Conservation (phyloP, 2,113 vertebrate species). For the Cyanoliseus patagonus region DNA sequence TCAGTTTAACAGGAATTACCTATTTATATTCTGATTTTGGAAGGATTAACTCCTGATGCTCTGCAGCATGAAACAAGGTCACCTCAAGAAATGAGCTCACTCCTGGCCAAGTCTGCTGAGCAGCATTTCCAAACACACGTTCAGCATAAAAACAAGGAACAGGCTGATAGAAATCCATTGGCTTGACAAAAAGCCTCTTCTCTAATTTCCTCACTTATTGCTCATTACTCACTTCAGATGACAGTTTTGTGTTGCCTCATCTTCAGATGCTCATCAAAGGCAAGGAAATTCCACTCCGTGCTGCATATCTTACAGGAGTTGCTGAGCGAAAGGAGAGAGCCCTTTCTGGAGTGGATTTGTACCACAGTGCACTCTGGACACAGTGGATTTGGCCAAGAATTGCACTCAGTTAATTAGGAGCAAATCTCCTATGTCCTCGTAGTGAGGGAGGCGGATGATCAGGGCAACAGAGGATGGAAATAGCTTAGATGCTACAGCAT, state of each 20-base stretch:
- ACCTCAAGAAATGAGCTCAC: constrained; percentile 47
- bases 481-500: not conserved
- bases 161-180: not conserved
- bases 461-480: not conserved
- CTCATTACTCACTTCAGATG: not conserved
- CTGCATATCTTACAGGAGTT: not conserved
- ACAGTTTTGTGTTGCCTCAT: constrained; percentile 28
- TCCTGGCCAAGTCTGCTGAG: not conserved
- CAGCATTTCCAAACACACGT: not conserved
- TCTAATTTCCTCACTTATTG: not conserved
- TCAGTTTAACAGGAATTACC: not conserved
- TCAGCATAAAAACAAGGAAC: constrained; percentile 31
- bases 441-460: not conserved
- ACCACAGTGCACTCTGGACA: not conserved
- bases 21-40: not conserved
- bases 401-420: constrained; percentile 13
- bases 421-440: constrained; percentile 16
- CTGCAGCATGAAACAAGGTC: not conserved
- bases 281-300: not conserved
- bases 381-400: constrained; percentile 13
- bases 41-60: not conserved
- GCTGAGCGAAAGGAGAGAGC: not conserved
- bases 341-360: not conserved
- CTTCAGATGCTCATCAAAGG: not conserved
- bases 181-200: not conserved